Evolutionary conservation across 2,888 invertebrate genomes (phyloP), one percentile per base, ranked within the genome.

Genomic region (Zygogramma bicolorata): DNA sequence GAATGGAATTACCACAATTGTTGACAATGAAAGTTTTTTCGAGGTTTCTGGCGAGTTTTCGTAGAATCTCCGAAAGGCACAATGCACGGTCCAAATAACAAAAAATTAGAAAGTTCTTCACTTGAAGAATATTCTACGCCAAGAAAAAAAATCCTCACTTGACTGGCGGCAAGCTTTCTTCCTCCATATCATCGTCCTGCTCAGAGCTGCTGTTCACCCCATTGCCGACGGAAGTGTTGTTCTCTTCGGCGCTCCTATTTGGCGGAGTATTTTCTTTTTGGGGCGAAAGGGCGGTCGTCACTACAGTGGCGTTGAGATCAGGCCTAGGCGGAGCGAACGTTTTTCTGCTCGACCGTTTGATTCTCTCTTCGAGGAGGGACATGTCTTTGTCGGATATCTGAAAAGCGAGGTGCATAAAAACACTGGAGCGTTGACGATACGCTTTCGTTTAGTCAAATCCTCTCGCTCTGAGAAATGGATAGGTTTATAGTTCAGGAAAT

Each of bases 301-400:
- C 68, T 40, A 74, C 74, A 18, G 78, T 65, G 57, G 76, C 57
- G 63, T 76, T 75, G 25, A 71, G 38, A 8, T 71, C 73, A 2
- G 70, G 57, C 71, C 78, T 79, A n/a, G 81, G 80, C 66, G 81
- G 79, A 6, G 75, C 75, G 79, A 87, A 90, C 81, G 88, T 90
- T 85, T 89, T 89, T 85, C 94, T 94, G 73, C 93, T 92, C 0
- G 96, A 94, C 27, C 99, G 91, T 85, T 98, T 98, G 70, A 99
- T 98, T 59, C 99, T 91, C 87, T 99, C 99, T 83, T 99, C 98
- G 60, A 99, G 88, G 80, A 98, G 90, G 0, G 97, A 96, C 83
- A 95, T 91, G 84, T 99, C 99, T 87, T 99, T 99, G 85, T 98
- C 98, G 0, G 94, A 95, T 82, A 97, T 92, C 93, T 95, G 85